A percentile compares a stretch with the other conserved stretches of the same genome.
Conservation (phyloP, 2,797 vertebrate species). For the Masticophis lateralis region DNA sequence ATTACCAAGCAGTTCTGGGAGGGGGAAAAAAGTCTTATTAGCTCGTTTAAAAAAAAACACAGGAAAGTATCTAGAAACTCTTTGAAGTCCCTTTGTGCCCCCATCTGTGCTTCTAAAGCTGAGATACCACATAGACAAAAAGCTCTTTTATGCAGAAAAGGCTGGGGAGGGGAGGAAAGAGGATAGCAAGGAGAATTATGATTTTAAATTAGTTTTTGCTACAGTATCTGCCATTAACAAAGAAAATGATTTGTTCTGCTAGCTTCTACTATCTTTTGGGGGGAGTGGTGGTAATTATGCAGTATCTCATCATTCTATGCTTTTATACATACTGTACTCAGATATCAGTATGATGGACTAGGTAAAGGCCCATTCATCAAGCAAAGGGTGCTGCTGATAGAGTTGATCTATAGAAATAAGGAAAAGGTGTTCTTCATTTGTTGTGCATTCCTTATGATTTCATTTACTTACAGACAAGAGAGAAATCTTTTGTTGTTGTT, state of each 20-base stretch:
- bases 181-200: not conserved
- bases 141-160: not conserved
- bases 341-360: not conserved
- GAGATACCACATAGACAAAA: not conserved
- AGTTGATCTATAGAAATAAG: not conserved
- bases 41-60: not conserved
- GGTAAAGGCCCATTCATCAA: not conserved
- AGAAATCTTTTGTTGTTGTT: not conserved
- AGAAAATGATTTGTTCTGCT: constrained; percentile 1
- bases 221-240: not conserved
- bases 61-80: not conserved
- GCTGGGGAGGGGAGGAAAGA: not conserved
- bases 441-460: not conserved
- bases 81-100: not conserved
- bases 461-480: not conserved
- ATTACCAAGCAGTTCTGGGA: not conserved
- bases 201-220: constrained; percentile 2
- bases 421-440: not conserved
- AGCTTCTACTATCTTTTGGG: rapidly evolving
- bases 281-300: not conserved
- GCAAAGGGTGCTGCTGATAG: not conserved
- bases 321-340: not conserved
- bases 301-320: not conserved
- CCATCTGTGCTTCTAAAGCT: constrained; percentile 21
- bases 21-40: not conserved